These are phyloP conservation scores for Podarcis siculus DNA, from an alignment of 2,797 vertebrate genomes.

Conservation along the genomic window DNA sequence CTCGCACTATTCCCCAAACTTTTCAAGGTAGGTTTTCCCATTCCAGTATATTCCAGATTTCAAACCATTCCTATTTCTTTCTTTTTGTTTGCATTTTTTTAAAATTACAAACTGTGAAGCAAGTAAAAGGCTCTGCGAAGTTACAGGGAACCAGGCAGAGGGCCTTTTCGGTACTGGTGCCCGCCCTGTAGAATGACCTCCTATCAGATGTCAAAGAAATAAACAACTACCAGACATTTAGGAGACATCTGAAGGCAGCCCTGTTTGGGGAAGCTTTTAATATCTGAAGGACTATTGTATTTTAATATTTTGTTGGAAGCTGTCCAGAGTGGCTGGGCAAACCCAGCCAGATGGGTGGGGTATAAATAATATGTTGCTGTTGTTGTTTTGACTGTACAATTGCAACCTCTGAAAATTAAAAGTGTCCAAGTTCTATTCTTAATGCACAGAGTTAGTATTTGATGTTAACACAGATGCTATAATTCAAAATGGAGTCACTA, in stretches of 20 bases:
- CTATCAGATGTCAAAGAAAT: background rate
- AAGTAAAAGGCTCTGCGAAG: background rate
- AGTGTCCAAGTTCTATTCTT: background rate
- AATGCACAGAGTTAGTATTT: background rate
- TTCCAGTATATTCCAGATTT: background rate
- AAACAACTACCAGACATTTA: background rate
- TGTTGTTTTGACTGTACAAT: background rate
- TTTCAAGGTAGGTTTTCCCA: background rate
- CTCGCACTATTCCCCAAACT: background rate
- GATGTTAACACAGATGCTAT: background rate
- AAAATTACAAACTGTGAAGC: background rate
- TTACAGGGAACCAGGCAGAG: too few species aligned
- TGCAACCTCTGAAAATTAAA: background rate
- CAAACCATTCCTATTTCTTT: too few species aligned
- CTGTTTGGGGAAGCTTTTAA: too few species aligned
- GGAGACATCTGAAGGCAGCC: too few species aligned
- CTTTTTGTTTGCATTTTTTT: background rate
- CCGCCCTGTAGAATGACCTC: too few species aligned
- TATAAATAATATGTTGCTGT: too few species aligned
- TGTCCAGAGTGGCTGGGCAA: too few species aligned
- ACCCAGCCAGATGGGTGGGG: too few species aligned
- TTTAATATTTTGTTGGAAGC: too few species aligned
- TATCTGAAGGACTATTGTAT: too few species aligned
- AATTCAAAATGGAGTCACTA: background rate
- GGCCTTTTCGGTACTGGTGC: too few species aligned